Base-by-base conservation (phyloP, 30 jellyfish, hydroid and myxozoan species). In the Turritopsis rubra region DNA sequence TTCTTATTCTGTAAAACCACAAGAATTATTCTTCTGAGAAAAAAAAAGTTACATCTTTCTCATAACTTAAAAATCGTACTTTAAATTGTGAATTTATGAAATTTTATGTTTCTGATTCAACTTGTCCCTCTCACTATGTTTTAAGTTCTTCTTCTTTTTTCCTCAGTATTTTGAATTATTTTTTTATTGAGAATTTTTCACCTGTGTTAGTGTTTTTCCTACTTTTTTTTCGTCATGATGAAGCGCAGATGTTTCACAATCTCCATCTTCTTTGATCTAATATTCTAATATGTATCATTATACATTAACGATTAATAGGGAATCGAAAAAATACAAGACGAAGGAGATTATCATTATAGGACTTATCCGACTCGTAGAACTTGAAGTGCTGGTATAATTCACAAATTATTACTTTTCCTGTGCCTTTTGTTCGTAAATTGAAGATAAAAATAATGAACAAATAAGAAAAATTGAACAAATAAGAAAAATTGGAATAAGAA, bases 171-270 rank as follows among this genome's bases (percentile, higher is more conserved):
- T 19, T 13, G 7, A 13, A 7, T 74, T 26, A 7, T 24, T 74
- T 74, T 74, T 74, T 52, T 23, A 17, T n/a, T 24, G 65, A n/a
- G 80, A 23, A 24, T 74, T 23, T 68, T 68, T 1, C 77, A 41
- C 30, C 77, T 68, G 77, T 27, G 77, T 68, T n/a, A 68, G 28
- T 68, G 28, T 68, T 68, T 1, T 68, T 68, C 77, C 30, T 68
- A 27, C 60, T 41, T 41, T 41, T 41, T 41, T 41, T 41, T 41
- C 60, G 60, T 41, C 60, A 41, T 41, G 60, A 41, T 41, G 60
- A 41, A 41, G 60, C 60, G 60, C 60, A 41, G 60, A 41, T 41
- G 60, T 41, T 41, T 41, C 60, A 41, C 60, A 3, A 41, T 41
- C 60, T 41, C 60, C 60, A 41, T 41, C 60, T 5, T 13, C 60